Evolutionary conservation across 2,888 invertebrate species (phyloP).

Genomic region (Cenopis cana): DNA sequence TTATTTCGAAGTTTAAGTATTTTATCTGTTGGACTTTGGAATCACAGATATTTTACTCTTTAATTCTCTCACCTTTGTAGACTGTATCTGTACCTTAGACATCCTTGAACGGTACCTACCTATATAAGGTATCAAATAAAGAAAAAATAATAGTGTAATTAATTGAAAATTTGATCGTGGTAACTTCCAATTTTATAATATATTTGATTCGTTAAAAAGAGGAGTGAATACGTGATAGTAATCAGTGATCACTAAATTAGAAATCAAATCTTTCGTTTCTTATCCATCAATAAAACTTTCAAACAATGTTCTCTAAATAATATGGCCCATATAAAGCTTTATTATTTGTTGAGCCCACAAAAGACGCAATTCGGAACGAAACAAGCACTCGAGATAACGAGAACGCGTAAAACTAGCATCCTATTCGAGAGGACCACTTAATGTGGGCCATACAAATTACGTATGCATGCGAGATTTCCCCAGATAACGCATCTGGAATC

Average conservation of each 20-base stretch:
- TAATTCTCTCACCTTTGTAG: neutral
- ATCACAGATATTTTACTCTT: neutral
- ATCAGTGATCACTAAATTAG: no score
- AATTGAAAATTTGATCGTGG: no score
- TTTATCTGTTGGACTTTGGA: no score
- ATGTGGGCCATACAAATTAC: conserved; percentile 41
- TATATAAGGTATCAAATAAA: no score
- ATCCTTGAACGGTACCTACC: neutral
- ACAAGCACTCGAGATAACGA: conserved; percentile 33
- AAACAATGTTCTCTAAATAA: neutral
- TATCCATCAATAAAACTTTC: neutral
- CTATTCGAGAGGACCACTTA: conserved; percentile 36
- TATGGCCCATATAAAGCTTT: neutral
- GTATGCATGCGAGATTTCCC: conserved; percentile 50
- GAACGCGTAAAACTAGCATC: conserved; percentile 33
- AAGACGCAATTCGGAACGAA: conserved; percentile 14
- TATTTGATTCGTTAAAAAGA: no score
- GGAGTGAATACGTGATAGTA: neutral
- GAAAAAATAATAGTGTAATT: no score
- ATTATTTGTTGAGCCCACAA: conserved; percentile 21
- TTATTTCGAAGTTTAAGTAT: neutral
- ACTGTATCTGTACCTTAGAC: neutral
- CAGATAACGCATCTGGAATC: conserved; percentile 55
- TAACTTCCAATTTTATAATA: no score
- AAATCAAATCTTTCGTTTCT: neutral